Conservation (phyloP, 2,888 invertebrate genomes). For the Clistopyga incitator region DNA sequence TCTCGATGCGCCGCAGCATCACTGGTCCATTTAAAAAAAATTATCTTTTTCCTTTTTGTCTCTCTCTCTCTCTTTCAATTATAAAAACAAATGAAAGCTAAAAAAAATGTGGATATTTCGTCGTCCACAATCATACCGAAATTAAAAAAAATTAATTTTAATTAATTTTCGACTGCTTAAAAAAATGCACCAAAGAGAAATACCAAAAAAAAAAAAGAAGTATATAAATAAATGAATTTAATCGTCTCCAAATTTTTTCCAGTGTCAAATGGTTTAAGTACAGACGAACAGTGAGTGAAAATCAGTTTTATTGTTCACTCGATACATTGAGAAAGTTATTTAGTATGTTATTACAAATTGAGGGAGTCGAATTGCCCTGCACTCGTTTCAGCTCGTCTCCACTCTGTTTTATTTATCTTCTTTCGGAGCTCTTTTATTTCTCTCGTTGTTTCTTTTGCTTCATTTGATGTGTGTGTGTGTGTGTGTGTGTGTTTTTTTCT, state of each 20-base stretch:
- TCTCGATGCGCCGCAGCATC: background rate
- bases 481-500: no score
- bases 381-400: slow-evolving; percentile 15
- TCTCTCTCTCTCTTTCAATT: background rate
- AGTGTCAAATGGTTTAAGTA: no score
- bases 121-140: no score
- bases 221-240: no score
- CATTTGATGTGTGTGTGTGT: slow-evolving; percentile 13
- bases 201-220: no score
- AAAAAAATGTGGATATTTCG: no score
- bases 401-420: slow-evolving; percentile 35
- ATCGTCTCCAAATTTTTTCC: no score
- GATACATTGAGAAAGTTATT: slow-evolving; percentile 20
- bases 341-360: slow-evolving; percentile 11
- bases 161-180: no score
- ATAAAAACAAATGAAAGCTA: background rate
- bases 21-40: no score
- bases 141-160: no score
- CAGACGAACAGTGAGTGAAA: background rate
- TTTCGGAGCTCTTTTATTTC: slow-evolving; percentile 19
- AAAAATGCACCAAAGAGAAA: no score
- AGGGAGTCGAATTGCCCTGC: slow-evolving; percentile 14
- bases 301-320: background rate
- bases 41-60: slow-evolving; percentile 54
- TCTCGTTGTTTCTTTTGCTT: slow-evolving; percentile 46